Evolutionary conservation across 2,888 invertebrate species (phyloP), one percentile per base, ranked within the genome.

Genomic region (Brachypterus glaber): DNA sequence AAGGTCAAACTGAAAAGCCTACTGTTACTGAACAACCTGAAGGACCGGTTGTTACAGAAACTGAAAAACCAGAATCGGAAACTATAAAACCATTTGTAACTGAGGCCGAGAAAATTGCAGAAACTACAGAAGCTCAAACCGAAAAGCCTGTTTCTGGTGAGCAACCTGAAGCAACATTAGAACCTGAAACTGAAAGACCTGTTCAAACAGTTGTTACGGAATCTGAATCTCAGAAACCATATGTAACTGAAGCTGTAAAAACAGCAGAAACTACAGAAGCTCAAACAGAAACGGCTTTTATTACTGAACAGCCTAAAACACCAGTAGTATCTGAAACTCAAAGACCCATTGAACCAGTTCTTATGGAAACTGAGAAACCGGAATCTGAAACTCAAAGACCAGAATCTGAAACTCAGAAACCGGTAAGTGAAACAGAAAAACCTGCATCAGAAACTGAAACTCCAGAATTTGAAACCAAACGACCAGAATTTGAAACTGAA

Each of bases 251-350:
- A 25, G 24, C 13, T 14, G 34, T 8, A 4, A 3, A 29, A 33
- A 35, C 35, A 14, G 37, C 21, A 12, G 18, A 21, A 14, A 33
- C 37, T 26, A 24, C 39, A 33, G 32, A 30, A 33, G 30, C 33
- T 24, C 38, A 26, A 40, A 29, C 39, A 35, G 38, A 35, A 35
- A 14, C 44, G 17, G 29, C 33, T 30, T 12, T n/a, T n/a, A n/a
- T n/a, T n/a, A n/a, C n/a, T n/a, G n/a, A n/a, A n/a, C 37, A 4
- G n/a, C n/a, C n/a, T n/a, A n/a, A n/a, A n/a, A n/a, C n/a, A n/a
- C n/a, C n/a, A 9, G 11, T 12, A 39, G 24, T 16, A 33, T 30
- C 17, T 17, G 36, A 29, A 34, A 38, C 45, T 33, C 37, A 47
- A 33, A 31, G 15, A 12, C 26, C 30, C 17, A 21, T 21, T 15